Evolutionary conservation across 2,888 invertebrate species (phyloP), one percentile per base, ranked within the genome.

Genomic region (Lithophane ornitopus): DNA sequence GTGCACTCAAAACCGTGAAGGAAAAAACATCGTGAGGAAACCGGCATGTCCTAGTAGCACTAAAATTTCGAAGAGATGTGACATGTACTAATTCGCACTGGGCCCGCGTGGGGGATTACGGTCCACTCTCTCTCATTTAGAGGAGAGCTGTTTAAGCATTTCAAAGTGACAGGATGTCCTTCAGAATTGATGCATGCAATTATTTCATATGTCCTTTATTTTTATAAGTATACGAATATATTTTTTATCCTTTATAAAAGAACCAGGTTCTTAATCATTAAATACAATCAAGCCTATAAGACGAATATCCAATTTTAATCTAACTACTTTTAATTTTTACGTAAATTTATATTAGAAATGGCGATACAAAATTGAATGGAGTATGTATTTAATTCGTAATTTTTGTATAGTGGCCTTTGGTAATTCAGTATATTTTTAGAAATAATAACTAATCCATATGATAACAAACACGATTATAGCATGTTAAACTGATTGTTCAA

Each of bases 361-460:
- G 34, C 28, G 3, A 34, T 26, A 6, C 0, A 34, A 16, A 74
- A 44, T 19, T 19, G 3, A 49, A 65, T 34, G 16, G 8, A n/a
- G 0, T 34, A 34, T 9, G 14, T 54, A 56, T 12, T 66, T 28
- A 16, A 11, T 69, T 8, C 14, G 11, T 44, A 12, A 7, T 49
- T 49, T 71, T 19, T 28, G 22, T 73, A 9, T 12, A 46, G 6
- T 46, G 76, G 11, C 39, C 54, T 22, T 61, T n/a, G 8, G 22
- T 26, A 78, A 65, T 26, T 3, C 1, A n/a, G 39, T 58, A 28
- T 70, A 44, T 63, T 58, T 58, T 63, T 34, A 19, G 41, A 44
- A 28, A 22, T 44, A 46, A 19, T 14, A 77, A 8, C 16, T 58
- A 61, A 80, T 73, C 46, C 66, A 73, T 66, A 52, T 44, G 61